Evolutionary conservation across 2,888 invertebrate species (phyloP).

Genomic region (Ormyrus labotus): DNA sequence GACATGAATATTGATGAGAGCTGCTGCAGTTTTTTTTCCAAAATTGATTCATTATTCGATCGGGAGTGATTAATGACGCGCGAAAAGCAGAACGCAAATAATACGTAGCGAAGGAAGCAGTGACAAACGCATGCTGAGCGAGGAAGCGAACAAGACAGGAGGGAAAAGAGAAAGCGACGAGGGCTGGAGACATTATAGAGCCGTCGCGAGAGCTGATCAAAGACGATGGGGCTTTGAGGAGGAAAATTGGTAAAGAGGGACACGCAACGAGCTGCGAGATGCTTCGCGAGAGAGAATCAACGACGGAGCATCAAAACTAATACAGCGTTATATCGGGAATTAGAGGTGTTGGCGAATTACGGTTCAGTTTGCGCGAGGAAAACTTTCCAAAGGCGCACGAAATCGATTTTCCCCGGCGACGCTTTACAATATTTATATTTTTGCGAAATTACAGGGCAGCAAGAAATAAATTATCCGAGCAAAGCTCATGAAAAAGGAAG

Average conservation of each 20-base stretch:
- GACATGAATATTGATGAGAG: constrained; percentile 9
- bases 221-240: constrained; percentile 73
- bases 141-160: constrained; percentile 53
- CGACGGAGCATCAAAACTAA: constrained; percentile 69
- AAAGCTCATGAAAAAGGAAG: no score
- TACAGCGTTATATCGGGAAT: constrained; percentile 71
- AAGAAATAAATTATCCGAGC: no score
- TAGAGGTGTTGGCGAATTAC: constrained; percentile 72
- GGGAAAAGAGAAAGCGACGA: constrained; percentile 38
- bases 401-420: constrained; percentile 39
- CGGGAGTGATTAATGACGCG: no score
- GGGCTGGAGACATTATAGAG: constrained; percentile 68
- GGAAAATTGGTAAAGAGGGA: constrained; percentile 74
- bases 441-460: no score
- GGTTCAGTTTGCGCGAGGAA: constrained; percentile 53
- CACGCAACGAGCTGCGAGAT: constrained; percentile 63
- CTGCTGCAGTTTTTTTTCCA: no score
- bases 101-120: constrained; percentile 49
- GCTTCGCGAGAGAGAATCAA: constrained; percentile 47
- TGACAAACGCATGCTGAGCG: constrained; percentile 54
- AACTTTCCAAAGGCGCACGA: constrained; percentile 7
- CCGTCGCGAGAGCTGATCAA: constrained; percentile 73
- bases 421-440: no score
- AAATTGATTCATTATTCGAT: constrained; percentile 13
- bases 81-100: neutral